Conservation (phyloP, 1,140 invertebrate genomes). For the Panulirus ornatus region DNA sequence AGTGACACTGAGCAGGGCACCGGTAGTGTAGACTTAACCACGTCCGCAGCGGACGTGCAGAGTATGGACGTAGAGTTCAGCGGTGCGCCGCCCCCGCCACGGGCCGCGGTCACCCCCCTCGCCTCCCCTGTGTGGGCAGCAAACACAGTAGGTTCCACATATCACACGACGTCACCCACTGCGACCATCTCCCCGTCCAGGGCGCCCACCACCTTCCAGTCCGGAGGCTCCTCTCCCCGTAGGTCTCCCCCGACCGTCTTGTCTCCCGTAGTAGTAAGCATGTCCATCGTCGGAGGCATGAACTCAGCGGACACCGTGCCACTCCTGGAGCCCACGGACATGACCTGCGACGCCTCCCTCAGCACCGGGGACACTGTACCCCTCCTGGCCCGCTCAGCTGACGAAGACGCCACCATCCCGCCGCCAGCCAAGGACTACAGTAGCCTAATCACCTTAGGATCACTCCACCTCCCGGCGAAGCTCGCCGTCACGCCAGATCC, state of each 20-base stretch:
- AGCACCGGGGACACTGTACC: constrained; percentile 42
- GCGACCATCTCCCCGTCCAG: not conserved
- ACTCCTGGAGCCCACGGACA: constrained; percentile 23
- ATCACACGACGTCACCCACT: constrained; percentile 12
- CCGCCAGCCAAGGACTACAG: not conserved
- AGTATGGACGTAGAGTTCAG: constrained; percentile 56
- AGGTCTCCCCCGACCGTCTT: constrained; percentile 48
- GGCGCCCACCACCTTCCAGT: not conserved
- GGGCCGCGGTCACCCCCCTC: constrained; percentile 42
- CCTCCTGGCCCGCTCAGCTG: not conserved
- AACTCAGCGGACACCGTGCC: constrained; percentile 46
- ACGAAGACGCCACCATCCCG: not conserved
- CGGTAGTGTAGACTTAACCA: constrained; percentile 1
- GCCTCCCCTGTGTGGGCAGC: constrained; percentile 62
- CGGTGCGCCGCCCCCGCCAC: constrained; percentile 10
- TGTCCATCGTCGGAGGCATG: constrained; percentile 24
- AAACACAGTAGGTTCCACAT: constrained; percentile 47
- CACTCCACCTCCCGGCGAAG: not conserved
- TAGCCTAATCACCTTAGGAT: not conserved
- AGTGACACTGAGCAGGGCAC: constrained; percentile 49
- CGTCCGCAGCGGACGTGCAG: not conserved
- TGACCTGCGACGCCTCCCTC: constrained; percentile 30
- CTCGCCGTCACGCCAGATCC: constrained; percentile 33
- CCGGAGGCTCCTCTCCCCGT: constrained; percentile 7
- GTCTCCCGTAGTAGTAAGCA: constrained; percentile 48